These are phyloP conservation scores for Umimayanthus kanabou DNA, from an alignment of 92 coral and sea anemone species.

Conservation along the genomic window DNA sequence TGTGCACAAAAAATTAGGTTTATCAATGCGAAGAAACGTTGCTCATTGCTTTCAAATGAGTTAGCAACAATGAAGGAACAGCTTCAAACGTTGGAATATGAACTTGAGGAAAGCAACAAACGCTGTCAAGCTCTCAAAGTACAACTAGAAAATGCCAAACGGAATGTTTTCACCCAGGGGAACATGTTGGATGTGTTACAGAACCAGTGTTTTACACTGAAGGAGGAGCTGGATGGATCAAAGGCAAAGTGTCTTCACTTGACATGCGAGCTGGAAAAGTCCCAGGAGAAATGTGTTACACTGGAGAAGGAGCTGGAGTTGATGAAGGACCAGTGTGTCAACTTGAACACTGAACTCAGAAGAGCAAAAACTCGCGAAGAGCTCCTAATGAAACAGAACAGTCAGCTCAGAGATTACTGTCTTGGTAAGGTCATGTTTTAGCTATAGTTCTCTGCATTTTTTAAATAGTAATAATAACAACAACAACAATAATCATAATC, in stretches of 20 bases:
- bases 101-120: slow-evolving; percentile 80
- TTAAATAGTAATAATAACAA: too few species aligned
- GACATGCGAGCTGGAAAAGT: slow-evolving; percentile 75
- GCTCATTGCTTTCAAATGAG: slow-evolving; percentile 70
- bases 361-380: slow-evolving; percentile 83
- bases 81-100: slow-evolving; percentile 65
- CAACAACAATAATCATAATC: too few species aligned
- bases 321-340: slow-evolving; percentile 70
- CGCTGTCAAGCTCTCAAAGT: slow-evolving; percentile 75
- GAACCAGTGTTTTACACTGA: slow-evolving; percentile 87
- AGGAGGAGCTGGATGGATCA: slow-evolving; percentile 83
- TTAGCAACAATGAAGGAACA: slow-evolving; percentile 71
- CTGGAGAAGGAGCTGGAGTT: slow-evolving; percentile 70
- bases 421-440: slow-evolving; percentile 59
- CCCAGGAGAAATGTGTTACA: slow-evolving; percentile 65
- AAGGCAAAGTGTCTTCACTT: slow-evolving; percentile 66
- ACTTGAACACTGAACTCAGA: slow-evolving; percentile 69
- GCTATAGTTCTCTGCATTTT: not conserved
- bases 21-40: slow-evolving; percentile 87
- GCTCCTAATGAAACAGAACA: slow-evolving; percentile 71
- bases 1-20: too few species aligned
- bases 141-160: slow-evolving; percentile 81
- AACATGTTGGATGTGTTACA: slow-evolving; percentile 93
- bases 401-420: slow-evolving; percentile 67
- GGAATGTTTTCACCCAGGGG: slow-evolving; percentile 87